Conservation (phyloP, 1,140 invertebrate species). For the Saccostrea cuccullata region DNA sequence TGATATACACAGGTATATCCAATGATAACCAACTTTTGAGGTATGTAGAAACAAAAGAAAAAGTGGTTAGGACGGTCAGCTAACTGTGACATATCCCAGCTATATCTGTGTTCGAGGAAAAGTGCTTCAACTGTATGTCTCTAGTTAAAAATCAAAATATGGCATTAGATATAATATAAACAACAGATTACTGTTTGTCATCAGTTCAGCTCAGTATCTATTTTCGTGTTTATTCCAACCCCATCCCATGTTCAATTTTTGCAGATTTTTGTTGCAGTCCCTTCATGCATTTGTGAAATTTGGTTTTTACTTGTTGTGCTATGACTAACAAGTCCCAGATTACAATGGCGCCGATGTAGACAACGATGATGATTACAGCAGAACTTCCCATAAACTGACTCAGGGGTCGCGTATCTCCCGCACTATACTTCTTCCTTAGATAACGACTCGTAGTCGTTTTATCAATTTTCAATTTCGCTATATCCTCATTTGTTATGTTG, state of each 20-base stretch:
- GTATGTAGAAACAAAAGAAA: too few relatives aligned
- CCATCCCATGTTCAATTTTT: not conserved
- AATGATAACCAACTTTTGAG: too few relatives aligned
- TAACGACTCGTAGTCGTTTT: not conserved
- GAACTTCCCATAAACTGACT: slow-evolving; percentile 15
- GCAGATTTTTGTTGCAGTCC: not conserved
- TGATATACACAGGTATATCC: too few relatives aligned
- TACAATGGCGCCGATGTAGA: not conserved
- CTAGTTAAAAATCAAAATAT: too few relatives aligned
- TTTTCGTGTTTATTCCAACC: not conserved
- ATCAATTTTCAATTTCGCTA: not conserved
- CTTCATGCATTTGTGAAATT: not conserved
- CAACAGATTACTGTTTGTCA: too few relatives aligned
- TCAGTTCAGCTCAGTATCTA: not conserved
- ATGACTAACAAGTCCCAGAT: not conserved
- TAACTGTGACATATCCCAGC: too few relatives aligned
- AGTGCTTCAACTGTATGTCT: too few relatives aligned
- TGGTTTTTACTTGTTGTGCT: not conserved
- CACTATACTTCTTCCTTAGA: not conserved
- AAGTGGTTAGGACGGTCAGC: too few relatives aligned
- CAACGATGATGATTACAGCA: slow-evolving; percentile 4
- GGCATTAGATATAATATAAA: too few relatives aligned
- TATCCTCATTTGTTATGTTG: not conserved
- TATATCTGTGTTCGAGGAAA: too few relatives aligned
- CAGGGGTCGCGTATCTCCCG: not conserved